Evolutionary conservation across 2,797 vertebrate genomes (phyloP).

Genomic region (Tinamus major): DNA sequence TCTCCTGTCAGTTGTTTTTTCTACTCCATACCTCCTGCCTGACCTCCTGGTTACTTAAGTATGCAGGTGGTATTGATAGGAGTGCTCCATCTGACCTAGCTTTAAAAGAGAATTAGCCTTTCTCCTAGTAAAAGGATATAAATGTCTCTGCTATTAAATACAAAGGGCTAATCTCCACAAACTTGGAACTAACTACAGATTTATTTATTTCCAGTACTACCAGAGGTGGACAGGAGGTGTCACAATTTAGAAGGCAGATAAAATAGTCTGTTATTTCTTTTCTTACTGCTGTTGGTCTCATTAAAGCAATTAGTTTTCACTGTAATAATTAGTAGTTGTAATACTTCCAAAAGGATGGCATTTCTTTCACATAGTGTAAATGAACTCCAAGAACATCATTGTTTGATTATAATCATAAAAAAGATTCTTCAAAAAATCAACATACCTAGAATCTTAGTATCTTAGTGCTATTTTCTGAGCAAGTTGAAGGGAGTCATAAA

Average conservation of each 20-base stretch:
- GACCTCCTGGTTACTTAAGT: background rate
- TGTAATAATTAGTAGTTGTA: background rate
- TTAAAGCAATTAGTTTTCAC: background rate
- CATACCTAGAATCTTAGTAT: background rate
- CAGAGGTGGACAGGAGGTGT: background rate
- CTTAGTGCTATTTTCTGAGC: background rate
- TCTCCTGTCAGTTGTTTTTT: background rate
- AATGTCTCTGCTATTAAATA: background rate
- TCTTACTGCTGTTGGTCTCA: background rate
- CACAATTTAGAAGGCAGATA: background rate
- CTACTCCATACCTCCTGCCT: background rate
- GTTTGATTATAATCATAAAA: background rate
- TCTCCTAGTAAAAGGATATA: background rate
- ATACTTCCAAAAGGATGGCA: background rate
- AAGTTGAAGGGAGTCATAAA: rapidly evolving
- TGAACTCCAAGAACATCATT: background rate
- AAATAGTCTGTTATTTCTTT: background rate
- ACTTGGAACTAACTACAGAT: background rate
- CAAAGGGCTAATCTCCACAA: background rate
- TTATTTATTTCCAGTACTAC: background rate
- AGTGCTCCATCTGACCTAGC: background rate
- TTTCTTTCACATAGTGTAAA: background rate
- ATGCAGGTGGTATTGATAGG: background rate
- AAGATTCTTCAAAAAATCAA: background rate
- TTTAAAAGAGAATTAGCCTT: background rate